phyloP scores from a whole-genome alignment of 2,888 invertebrate genomes.

The Suillia variegata region DNA sequence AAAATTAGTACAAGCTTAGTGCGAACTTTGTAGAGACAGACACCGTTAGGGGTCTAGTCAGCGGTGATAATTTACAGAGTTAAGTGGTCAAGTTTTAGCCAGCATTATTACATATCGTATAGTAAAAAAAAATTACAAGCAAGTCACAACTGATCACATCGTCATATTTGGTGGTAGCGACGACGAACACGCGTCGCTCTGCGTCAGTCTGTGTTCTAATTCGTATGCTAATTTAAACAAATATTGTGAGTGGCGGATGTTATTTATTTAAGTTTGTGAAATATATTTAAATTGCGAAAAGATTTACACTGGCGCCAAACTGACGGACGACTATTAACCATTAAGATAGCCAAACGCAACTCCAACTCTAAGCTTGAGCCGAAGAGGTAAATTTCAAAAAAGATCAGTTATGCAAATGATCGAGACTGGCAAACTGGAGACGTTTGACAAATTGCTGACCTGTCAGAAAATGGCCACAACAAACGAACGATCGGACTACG shows the following conservation, averaged over 20 bases:
- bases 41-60: too few species aligned
- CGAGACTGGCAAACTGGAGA: too few species aligned
- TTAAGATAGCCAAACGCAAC: background rate
- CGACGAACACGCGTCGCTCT: too few species aligned
- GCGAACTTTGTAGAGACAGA: too few species aligned
- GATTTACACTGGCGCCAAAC: conserved; percentile 13
- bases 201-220: conserved; percentile 14
- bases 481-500: too few species aligned
- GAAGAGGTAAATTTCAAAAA: background rate
- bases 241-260: conserved; percentile 9
- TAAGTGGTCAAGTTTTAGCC: too few species aligned
- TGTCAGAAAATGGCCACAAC: background rate
- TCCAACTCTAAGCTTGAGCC: background rate
- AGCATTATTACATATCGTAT: too few species aligned
- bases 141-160: too few species aligned
- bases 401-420: conserved; percentile 8
- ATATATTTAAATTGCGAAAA: background rate
- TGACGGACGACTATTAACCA: background rate
- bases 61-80: too few species aligned
- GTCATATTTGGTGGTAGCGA: too few species aligned
- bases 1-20: too few species aligned
- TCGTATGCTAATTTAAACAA: conserved; percentile 16
- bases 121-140: too few species aligned
- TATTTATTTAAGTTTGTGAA: conserved; percentile 4
- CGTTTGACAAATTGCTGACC: background rate